Evolutionary conservation across 2,113 vertebrate species (phyloP).

Genomic region (Syngnathus scovelli): DNA sequence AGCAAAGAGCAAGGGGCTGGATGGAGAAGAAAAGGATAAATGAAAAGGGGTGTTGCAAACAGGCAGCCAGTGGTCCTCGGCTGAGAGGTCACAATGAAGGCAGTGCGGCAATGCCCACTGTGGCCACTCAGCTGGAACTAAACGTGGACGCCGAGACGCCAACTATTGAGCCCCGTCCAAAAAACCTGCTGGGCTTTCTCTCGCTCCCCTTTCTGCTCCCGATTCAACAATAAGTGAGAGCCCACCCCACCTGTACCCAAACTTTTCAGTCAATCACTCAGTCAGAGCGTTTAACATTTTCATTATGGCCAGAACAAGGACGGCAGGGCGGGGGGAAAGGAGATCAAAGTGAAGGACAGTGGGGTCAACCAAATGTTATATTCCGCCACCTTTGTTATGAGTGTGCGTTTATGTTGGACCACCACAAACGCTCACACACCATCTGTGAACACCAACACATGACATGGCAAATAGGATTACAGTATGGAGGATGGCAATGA

Average conservation of each 20-base stretch:
- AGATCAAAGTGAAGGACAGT: slow-evolving; percentile 14
- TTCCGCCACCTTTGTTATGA: slow-evolving; percentile 37
- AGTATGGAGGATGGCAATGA: slow-evolving; percentile 60
- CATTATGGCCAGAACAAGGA: slow-evolving; percentile 52
- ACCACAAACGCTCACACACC: slow-evolving; percentile 41
- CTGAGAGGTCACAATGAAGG: slow-evolving; percentile 63
- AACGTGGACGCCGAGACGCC: slow-evolving; percentile 65
- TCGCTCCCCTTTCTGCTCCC: slow-evolving; percentile 21
- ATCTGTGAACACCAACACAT: slow-evolving; percentile 73
- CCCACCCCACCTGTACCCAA: slow-evolving; percentile 22
- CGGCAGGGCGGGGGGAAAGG: slow-evolving; percentile 1
- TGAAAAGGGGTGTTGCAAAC: slow-evolving; percentile 61
- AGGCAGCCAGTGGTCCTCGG: slow-evolving; percentile 64
- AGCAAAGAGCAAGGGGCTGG: slow-evolving; percentile 33
- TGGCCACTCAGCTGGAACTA: slow-evolving; percentile 71
- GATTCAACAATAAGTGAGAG: slow-evolving; percentile 52
- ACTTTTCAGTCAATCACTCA: slow-evolving; percentile 30
- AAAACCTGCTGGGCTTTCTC: slow-evolving; percentile 50
- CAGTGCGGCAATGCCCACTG: slow-evolving; percentile 57
- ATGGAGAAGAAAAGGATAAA: slow-evolving; percentile 49
- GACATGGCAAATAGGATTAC: slow-evolving; percentile 75
- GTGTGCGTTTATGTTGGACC: slow-evolving; percentile 30
- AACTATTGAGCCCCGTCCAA: slow-evolving; percentile 72
- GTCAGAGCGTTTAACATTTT: slow-evolving; percentile 60
- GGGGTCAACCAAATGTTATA: slow-evolving; percentile 45